Evolutionary conservation across 2,888 invertebrate species (phyloP).

Genomic region (Temnothorax rugatulus): DNA sequence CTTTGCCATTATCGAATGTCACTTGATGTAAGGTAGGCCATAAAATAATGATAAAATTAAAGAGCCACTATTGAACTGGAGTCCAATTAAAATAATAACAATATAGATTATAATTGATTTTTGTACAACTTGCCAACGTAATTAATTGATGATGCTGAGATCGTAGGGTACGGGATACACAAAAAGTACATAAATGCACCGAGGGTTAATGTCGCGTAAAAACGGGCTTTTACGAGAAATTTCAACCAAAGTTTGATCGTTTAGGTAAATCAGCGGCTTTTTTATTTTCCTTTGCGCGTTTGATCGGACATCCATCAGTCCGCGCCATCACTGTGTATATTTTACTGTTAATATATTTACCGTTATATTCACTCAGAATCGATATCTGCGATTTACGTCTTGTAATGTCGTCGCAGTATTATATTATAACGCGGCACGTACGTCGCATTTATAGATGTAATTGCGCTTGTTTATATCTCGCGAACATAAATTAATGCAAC

Average conservation of each 20-base stretch:
- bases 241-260: constrained; percentile 23
- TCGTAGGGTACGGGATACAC: background rate
- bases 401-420: constrained; percentile 47
- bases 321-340: background rate
- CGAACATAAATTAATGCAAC: constrained; percentile 34
- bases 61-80: background rate
- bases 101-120: background rate
- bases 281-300: background rate
- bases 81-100: constrained; percentile 1
- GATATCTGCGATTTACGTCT: constrained; percentile 60
- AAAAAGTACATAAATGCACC: constrained; percentile 11
- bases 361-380: constrained; percentile 7
- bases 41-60: background rate
- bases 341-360: background rate
- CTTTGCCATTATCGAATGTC: background rate
- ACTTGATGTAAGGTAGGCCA: background rate
- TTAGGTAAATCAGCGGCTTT: background rate
- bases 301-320: constrained; percentile 8
- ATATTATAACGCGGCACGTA: constrained; percentile 33
- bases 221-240: constrained; percentile 42
- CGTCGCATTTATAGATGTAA: constrained; percentile 51
- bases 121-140: background rate
- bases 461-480: constrained; percentile 46
- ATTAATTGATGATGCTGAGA: constrained; percentile 26
- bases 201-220: constrained; percentile 44